A percentile compares a stretch with the other conserved stretches of the same genome.
phyloP scores from a whole-genome alignment of 1,140 invertebrate genomes.

The Pseudomyrmex concolor region DNA sequence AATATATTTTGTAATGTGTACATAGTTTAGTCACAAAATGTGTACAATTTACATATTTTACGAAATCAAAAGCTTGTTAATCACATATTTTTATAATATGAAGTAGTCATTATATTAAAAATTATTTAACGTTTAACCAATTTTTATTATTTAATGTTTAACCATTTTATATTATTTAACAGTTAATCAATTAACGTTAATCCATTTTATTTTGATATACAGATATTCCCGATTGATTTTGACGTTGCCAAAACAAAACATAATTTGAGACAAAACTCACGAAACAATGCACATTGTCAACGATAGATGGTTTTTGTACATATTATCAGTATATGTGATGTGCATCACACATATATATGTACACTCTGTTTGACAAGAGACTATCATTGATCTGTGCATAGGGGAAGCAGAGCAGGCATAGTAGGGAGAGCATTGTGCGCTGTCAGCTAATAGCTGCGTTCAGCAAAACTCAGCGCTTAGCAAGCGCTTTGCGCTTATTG shows the following conservation, averaged over 20 bases:
- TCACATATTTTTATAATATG: conserved; percentile 21
- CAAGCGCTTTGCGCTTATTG: no score
- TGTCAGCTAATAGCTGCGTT: no score
- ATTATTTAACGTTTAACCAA: neutral
- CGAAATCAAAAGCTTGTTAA: conserved; percentile 24
- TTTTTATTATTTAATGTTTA: neutral
- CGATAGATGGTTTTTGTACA: no score
- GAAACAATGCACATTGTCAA: neutral
- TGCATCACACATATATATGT: no score
- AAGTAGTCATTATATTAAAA: conserved; percentile 42
- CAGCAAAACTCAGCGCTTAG: no score
- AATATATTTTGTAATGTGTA: conserved; percentile 6
- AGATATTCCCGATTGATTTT: neutral
- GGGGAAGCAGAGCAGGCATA: no score
- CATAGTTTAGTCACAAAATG: neutral
- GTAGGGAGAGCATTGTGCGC: no score
- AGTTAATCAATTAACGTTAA: conserved; percentile 1
- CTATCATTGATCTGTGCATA: no score
- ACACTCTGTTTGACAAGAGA: no score
- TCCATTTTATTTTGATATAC: conserved; percentile 27
- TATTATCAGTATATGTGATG: no score
- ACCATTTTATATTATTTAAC: neutral
- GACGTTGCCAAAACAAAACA: neutral
- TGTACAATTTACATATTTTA: conserved; percentile 46
- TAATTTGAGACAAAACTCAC: neutral